These are phyloP conservation scores for Perccottus glenii DNA, from an alignment of 2,113 vertebrate genomes.

Conservation along the genomic window DNA sequence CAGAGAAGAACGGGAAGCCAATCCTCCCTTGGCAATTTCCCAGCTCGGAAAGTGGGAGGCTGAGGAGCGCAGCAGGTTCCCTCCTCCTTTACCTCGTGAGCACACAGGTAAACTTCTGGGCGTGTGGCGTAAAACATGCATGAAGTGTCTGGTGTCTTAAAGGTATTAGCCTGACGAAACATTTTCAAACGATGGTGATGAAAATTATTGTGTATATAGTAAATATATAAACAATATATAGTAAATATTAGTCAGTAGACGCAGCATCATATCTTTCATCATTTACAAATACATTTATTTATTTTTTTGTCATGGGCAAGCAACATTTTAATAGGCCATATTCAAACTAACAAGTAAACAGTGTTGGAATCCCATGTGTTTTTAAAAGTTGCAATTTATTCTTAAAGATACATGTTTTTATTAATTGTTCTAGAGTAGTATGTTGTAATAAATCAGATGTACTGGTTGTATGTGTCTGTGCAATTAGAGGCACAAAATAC, in stretches of 20 bases:
- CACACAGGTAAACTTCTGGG: constrained; percentile 42
- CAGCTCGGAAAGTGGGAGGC: constrained; percentile 63
- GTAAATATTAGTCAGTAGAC: too few relatives aligned
- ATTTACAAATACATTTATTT: too few relatives aligned
- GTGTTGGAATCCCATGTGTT: too few relatives aligned
- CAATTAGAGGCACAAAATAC: not conserved
- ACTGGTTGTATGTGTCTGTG: not conserved
- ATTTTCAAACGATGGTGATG: not conserved
- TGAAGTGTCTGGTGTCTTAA: constrained; percentile 26
- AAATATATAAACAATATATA: too few relatives aligned
- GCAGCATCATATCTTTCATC: too few relatives aligned
- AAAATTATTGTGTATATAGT: not conserved
- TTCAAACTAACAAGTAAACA: too few relatives aligned
- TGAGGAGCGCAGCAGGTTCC: constrained; percentile 31
- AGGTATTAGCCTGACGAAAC: constrained; percentile 6
- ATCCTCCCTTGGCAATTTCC: constrained; percentile 73
- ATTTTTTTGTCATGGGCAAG: too few relatives aligned
- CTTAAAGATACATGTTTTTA: too few relatives aligned
- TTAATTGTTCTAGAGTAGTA: too few relatives aligned
- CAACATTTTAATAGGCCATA: too few relatives aligned
- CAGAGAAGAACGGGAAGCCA: constrained; percentile 73
- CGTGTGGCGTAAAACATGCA: constrained; percentile 38
- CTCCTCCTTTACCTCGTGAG: constrained; percentile 43
- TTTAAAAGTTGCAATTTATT: too few relatives aligned
- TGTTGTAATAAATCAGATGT: too few relatives aligned